These are phyloP conservation scores for Grallaria varia DNA, from an alignment of 2,113 vertebrate species.

Conservation along the genomic window DNA sequence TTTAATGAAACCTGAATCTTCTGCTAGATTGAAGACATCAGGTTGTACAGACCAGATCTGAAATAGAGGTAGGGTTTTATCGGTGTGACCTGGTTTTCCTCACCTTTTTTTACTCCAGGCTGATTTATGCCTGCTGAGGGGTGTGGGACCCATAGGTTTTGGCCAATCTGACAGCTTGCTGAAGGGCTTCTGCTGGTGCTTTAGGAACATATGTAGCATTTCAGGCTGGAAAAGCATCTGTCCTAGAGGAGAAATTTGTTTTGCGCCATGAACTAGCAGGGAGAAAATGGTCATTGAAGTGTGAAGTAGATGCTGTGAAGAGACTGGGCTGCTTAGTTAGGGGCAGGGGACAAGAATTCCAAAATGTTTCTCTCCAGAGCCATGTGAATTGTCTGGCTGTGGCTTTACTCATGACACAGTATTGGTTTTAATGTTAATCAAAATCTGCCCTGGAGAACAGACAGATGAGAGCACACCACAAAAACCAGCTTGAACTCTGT, in stretches of 20 bases:
- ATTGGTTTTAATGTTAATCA: background rate
- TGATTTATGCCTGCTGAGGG: background rate
- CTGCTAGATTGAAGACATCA: background rate
- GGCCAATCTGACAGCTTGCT: background rate
- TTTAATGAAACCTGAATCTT: background rate
- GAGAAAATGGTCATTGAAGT: background rate
- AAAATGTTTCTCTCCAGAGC: background rate
- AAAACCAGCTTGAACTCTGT: background rate
- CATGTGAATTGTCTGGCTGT: background rate
- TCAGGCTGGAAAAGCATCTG: background rate
- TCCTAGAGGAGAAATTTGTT: conserved; percentile 16
- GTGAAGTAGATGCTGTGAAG: background rate
- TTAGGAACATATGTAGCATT: background rate
- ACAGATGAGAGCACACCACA: background rate
- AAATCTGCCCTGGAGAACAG: background rate
- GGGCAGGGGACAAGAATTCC: background rate
- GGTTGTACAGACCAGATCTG: background rate
- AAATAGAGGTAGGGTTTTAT: background rate
- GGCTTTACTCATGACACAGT: background rate
- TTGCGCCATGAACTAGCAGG: background rate
- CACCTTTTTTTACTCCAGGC: background rate
- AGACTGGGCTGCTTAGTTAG: background rate
- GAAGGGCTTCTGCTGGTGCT: background rate
- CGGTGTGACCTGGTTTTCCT: background rate
- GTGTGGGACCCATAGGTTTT: background rate